Evolutionary conservation across 2,113 vertebrate genomes (phyloP), one percentile per base, ranked within the genome.

Genomic region (Siniperca knerii): DNA sequence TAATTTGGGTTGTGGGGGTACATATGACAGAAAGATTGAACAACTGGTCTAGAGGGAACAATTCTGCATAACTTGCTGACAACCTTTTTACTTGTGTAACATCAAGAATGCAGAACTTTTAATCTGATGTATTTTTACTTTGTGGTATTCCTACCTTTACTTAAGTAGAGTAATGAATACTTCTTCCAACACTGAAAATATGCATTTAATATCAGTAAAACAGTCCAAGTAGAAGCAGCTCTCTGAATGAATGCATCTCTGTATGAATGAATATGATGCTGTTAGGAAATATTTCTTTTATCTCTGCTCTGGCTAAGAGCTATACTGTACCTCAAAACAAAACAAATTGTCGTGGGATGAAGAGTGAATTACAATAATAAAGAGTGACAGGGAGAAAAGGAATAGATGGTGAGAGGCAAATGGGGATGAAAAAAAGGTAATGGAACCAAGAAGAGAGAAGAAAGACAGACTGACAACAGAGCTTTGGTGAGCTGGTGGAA

Each of bases 341-440:
- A 67, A 52, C n/a, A 57, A 64, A 78, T 74, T 48, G 64, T 78
- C 40, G 35, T 4, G 58, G 50, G 46, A 46, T 72, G 72, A 64
- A 15, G 48, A 74, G 12, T 37, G 68, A 58, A 74, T 70, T 40
- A 52, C 77, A 70, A 23, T 48, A 75, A 90, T 75, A 35, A 70
- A 57, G 67, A 90, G n/a, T 54, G 85, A 85, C 69, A 21, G 55
- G 40, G 25, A 54, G 35, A 62, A 61, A 60, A 23, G 60, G 48
- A n/a, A 29, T 50, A 37, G 42, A 79, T 52, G 21, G 9, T 62
- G 58, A 54, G 60, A 70, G 50, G 50, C 33, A 72, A 65, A 75
- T 71, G 61, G 67, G 55, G 78, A 48, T 64, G 75, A 40, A 55
- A 65, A 85, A 52, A 50, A 73, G 35, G 20, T 67, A 85, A 83